Base-by-base conservation (phyloP, 2,888 invertebrate species). In the Achlya flavicornis region DNA sequence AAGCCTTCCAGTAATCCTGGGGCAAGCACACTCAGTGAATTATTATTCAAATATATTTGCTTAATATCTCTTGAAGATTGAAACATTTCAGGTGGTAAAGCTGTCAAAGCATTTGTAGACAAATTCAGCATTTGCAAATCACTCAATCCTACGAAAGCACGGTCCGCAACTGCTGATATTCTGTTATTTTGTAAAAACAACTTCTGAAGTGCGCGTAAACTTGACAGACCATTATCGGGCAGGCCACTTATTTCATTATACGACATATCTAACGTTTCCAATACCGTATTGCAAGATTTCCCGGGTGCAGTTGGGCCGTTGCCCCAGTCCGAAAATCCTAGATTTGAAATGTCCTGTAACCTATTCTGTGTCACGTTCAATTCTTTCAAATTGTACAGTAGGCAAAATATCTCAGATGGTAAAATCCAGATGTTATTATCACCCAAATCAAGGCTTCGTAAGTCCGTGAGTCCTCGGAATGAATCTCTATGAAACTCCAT, bases 381-480 rank as follows among this genome's bases (percentile, higher is more conserved):
- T 71, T 94, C 94, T 70, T 95, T 95, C 66, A 97, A 93, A 81
- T 95, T 95, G 77, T 95, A 95, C 63, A 97, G 90, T 43, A 96
- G 95, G 80, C 97, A 97, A 83, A 97, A 95, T 83, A 95, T 94
- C 81, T 96, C 96, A 33, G 95, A 93, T 3, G 97, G 97, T 64
- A 96, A 88, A 62, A 95, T 95, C 96, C 97, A 96, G 74, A 97
- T 96, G 82, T 97, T 96, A 85, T 97, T 97, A 79, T 96, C 96
- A 46, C 95, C 96, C 65, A 97, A 92, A 88, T 97, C 96, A 74
- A 97, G 93, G 73, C 91, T 94, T 75, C 96, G 94, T 57, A 97
- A 90, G 79, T 96, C 95, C 32, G 95, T 94, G 63, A 97, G 92
- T 11, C 96, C 95, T 69, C 96, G 93, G 68, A 97, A 95, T 66